Evolutionary conservation across 2,888 invertebrate genomes (phyloP).

Genomic region (Parapristionchus giblindavisi): DNA sequence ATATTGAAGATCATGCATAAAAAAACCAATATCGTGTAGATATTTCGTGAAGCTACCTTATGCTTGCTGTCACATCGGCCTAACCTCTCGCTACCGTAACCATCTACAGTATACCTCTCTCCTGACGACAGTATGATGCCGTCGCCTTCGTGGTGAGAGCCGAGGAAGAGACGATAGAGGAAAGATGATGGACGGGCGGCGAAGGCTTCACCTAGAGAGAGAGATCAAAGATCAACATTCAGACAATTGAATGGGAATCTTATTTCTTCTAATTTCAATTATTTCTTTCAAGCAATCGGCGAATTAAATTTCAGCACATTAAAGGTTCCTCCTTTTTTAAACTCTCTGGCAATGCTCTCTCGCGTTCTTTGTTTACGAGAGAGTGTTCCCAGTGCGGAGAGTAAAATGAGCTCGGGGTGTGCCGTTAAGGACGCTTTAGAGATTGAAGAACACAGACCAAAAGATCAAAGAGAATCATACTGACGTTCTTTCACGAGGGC

Average conservation of each 20-base stretch:
- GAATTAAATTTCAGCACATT: no score
- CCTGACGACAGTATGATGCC: constrained; percentile 55
- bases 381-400: no score
- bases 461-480: neutral
- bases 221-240: no score
- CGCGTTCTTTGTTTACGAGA: no score
- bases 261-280: no score
- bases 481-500: constrained; percentile 16
- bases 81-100: neutral
- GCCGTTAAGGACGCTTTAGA: no score
- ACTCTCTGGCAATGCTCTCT: no score
- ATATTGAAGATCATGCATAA: neutral
- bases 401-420: no score
- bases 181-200: constrained; percentile 53
- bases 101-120: constrained; percentile 12
- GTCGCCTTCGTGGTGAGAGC: constrained; percentile 48
- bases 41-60: neutral
- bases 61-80: neutral
- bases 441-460: neutral
- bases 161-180: constrained; percentile 53
- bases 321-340: no score
- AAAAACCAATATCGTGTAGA: constrained; percentile 2
- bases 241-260: no score
- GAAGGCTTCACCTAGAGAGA: constrained; percentile 18
- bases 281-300: no score